These are phyloP conservation scores for Phymastichus coffea DNA, from an alignment of 1,140 invertebrate species.

Conservation along the genomic window DNA sequence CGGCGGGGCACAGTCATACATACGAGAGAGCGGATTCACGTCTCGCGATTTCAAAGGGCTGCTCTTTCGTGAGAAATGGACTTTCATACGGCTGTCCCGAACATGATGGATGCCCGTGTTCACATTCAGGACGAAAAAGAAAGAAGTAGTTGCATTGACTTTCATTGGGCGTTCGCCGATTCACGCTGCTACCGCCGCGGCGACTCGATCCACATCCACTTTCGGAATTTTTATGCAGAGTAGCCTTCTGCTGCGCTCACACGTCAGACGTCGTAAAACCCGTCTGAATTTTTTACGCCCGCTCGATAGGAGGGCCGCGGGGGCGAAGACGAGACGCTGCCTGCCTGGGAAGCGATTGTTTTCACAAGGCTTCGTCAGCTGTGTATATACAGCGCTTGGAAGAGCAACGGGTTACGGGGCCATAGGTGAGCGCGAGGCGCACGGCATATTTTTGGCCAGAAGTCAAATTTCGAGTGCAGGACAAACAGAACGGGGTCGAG, in stretches of 20 bases:
- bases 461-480: slow-evolving; percentile 50
- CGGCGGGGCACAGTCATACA: too few relatives aligned
- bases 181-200: slow-evolving; percentile 23
- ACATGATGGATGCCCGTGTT: slow-evolving; percentile 25
- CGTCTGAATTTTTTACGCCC: neutral
- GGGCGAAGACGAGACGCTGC: neutral
- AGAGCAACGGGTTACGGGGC: slow-evolving; percentile 30
- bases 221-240: slow-evolving; percentile 39
- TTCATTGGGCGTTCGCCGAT: slow-evolving; percentile 30
- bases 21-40: neutral
- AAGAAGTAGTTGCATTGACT: slow-evolving; percentile 27
- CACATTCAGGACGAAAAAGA: slow-evolving; percentile 19
- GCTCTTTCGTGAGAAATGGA: slow-evolving; percentile 15
- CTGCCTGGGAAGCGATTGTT: slow-evolving; percentile 34
- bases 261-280: too few relatives aligned
- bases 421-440: neutral
- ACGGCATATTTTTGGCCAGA: slow-evolving; percentile 46
- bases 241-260: slow-evolving; percentile 28
- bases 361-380: slow-evolving; percentile 46
- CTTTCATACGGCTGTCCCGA: slow-evolving; percentile 8
- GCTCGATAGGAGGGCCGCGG: neutral
- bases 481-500: slow-evolving; percentile 43
- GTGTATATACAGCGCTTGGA: slow-evolving; percentile 39
- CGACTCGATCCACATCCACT: slow-evolving; percentile 24
- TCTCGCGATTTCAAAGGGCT: slow-evolving; percentile 5